Base-by-base conservation (phyloP, 2,888 invertebrate species). In the Chesias legatella region DNA sequence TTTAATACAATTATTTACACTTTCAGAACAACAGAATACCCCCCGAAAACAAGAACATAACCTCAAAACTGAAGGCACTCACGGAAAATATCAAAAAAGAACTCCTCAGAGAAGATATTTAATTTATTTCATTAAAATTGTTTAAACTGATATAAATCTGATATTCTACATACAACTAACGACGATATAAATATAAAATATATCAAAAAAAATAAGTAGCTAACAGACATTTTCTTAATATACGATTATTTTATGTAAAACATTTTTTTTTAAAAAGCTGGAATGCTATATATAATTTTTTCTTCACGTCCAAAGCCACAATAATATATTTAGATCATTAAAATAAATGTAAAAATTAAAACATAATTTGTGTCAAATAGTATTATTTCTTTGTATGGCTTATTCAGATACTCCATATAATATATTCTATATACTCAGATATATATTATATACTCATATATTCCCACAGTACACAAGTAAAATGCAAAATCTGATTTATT, bases 11-110 rank as follows among this genome's bases (percentile, higher is more conserved):
- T 20, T 32, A 23, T 10, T 36, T 20, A 31, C 24, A 39, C 26
- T 74, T 73, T 13, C 74, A 86, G 88, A 77, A 67, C 24, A 79
- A 79, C 48, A 40, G 60, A 0, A 52, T 80, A 0, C 84, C 85
- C 0, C 57, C 73, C 13, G 63, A 65, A 4, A 74, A 80, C 48
- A 72, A 70, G 42, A 73, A 67, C 40, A 78, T 82, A 26, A 59
- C 55, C n/a, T 33, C 60, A n/a, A 85, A 82, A 57, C 60, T 77
- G n/a, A 72, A 59, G 24, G 52, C 59, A 1, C 62, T 64, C 43
- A 63, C 64, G 0, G 78, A 82, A 44, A 63, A 66, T 58, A 75
- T 77, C 43, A 84, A 79, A 62, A 64, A 63, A 43, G 66, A 79
- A 26, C 64, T 85, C 22, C 56, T 79, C 48, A 58, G 67, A 52